Evolutionary conservation across 2,797 vertebrate species (phyloP), one percentile per base, ranked within the genome.

Genomic region (Atherinosoma microstoma): DNA sequence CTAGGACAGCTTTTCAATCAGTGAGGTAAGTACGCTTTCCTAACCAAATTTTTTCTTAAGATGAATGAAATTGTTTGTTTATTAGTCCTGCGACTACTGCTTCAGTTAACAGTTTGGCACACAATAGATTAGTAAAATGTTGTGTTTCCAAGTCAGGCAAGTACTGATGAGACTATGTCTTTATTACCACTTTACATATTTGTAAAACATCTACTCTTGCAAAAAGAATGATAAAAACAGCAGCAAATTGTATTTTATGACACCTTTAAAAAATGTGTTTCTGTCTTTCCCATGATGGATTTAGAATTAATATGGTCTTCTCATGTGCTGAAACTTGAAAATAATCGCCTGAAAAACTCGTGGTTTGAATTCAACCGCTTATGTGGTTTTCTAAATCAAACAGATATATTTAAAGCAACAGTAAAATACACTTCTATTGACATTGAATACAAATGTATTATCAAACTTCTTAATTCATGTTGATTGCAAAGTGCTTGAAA

Each of bases 11-110:
- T 7, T 18, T 56, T 72, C 10, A 42, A 69, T 61, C 66, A n/a
- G 27, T 64, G 36, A 80, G 86, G 91, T 91, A 64, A 89, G 86
- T 73, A 8, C 42, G 0, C 12, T 29, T 53, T 38, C 18, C 6
- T 10, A 49, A 13, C 35, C 67, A 0, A n/a, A 13, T 7, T 27
- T 16, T 36, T 64, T 47, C 18, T 27, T 12, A n/a, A n/a, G 3
- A 13, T 51, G 3, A 32, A 1, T 11, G 10, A 36, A 40, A 49
- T 35, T 12, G 8, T 16, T 6, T 10, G 29, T 40, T 4, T 40
- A 9, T 34, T 38, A 45, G 0, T 15, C 34, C 2, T 66, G 30
- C 56, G 18, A 40, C 15, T 61, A 42, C 5, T 20, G 35, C 22
- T 32, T 61, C 0, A 29, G 22, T n/a, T 24, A 20, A 10, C 13